These are phyloP conservation scores for Hippasteria phrygiana DNA, from an alignment of 53 echinoderm and acorn worm genomes.

Conservation along the genomic window DNA sequence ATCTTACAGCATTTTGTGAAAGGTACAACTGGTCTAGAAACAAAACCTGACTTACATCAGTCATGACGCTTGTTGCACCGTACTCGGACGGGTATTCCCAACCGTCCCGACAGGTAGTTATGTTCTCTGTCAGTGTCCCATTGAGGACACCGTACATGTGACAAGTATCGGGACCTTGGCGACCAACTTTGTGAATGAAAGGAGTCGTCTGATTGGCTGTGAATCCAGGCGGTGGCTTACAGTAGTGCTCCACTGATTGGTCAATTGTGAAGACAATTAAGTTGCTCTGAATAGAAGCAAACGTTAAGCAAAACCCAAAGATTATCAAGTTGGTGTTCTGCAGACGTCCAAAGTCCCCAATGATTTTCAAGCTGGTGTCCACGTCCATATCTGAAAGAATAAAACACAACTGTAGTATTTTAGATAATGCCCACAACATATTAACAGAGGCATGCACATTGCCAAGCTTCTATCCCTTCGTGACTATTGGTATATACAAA, in stretches of 20 bases:
- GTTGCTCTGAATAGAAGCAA: background rate
- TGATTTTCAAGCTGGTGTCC: too few species aligned
- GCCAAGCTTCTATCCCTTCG: too few species aligned
- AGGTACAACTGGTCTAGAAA: too few species aligned
- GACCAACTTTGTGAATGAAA: background rate
- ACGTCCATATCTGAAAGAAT: too few species aligned
- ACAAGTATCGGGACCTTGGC: background rate
- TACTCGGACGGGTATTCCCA: conserved; percentile 2
- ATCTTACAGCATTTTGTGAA: too few species aligned
- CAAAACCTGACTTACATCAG: conserved; percentile 14
- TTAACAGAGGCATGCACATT: too few species aligned
- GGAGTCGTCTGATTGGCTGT: conserved; percentile 30
- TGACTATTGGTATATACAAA: too few species aligned
- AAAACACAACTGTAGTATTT: too few species aligned
- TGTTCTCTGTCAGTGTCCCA: background rate
- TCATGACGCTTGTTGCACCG: background rate
- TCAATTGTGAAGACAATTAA: conserved; percentile 18
- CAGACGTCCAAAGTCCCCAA: too few species aligned
- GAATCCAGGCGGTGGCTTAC: conserved; percentile 21
- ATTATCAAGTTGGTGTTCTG: background rate
- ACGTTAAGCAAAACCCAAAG: background rate
- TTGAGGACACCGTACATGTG: conserved; percentile 2
- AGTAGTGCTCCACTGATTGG: conserved; percentile 16
- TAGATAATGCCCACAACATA: too few species aligned
- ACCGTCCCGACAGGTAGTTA: conserved; percentile 12